phyloP scores from a whole-genome alignment of 2,797 vertebrate species.

The Podarcis lilfordi region DNA sequence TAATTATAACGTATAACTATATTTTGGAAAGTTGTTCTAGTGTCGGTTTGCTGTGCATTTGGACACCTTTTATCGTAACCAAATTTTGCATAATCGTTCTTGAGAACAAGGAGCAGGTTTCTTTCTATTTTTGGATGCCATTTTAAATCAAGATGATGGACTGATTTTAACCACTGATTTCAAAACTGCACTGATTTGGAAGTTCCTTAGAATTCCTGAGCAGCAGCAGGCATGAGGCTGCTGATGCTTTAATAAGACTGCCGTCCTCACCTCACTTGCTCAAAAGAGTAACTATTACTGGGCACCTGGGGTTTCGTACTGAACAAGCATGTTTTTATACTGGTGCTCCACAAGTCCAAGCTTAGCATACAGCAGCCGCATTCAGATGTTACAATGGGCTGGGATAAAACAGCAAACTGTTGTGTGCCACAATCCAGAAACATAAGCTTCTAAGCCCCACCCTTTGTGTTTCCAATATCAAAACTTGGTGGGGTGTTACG shows the following conservation, averaged over 20 bases:
- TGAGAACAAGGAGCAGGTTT: too few species aligned
- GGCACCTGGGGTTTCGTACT: not conserved
- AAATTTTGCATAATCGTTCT: too few species aligned
- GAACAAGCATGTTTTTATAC: not conserved
- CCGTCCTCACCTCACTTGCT: not conserved
- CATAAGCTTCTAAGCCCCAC: not conserved
- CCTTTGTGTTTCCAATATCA: not conserved
- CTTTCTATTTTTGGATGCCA: too few species aligned
- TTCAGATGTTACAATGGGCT: not conserved
- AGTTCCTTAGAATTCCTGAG: too few species aligned
- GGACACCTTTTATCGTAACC: too few species aligned
- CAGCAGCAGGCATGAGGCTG: too few species aligned
- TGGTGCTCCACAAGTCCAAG: not conserved
- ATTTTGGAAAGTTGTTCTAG: too few species aligned
- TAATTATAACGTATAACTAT: not conserved
- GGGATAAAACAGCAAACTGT: not conserved
- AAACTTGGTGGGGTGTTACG: not conserved
- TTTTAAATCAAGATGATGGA: too few species aligned
- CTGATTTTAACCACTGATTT: too few species aligned
- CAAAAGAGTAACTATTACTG: not conserved
- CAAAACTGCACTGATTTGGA: too few species aligned
- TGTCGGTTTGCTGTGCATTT: too few species aligned
- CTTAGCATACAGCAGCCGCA: not conserved
- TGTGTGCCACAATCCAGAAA: not conserved
- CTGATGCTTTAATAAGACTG: not conserved